Evolutionary conservation across 2,113 vertebrate genomes (phyloP).

Genomic region (Tetrao urogallus): DNA sequence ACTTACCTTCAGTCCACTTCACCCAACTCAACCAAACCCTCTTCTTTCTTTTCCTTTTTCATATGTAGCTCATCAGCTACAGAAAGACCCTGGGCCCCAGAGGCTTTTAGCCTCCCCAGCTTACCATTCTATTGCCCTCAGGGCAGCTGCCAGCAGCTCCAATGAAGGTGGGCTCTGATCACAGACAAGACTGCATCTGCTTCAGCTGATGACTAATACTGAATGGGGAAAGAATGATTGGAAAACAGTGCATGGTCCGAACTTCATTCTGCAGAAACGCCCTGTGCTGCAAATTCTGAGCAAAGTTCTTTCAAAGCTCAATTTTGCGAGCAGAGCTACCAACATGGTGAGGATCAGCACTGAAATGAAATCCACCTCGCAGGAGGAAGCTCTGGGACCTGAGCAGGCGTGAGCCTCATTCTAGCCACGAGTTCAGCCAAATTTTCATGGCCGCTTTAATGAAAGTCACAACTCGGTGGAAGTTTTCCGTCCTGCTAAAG

Average conservation of each 20-base stretch:
- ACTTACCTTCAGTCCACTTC: background rate
- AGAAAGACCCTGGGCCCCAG: background rate
- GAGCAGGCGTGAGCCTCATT: accelerated
- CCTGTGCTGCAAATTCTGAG: accelerated
- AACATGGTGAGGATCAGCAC: accelerated
- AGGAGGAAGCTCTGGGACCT: background rate
- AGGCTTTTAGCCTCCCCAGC: background rate
- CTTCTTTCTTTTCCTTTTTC: background rate
- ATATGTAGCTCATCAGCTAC: accelerated
- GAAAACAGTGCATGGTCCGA: background rate
- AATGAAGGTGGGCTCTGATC: background rate
- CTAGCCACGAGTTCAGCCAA: background rate
- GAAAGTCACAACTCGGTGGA: accelerated
- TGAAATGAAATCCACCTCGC: background rate
- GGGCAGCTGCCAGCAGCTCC: background rate
- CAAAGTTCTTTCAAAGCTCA: background rate
- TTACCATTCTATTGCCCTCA: background rate
- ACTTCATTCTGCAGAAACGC: background rate
- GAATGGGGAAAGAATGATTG: background rate
- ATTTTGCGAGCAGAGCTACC: accelerated
- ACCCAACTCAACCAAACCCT: background rate
- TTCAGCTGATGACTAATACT: background rate
- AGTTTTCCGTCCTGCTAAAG: accelerated
- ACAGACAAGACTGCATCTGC: background rate
- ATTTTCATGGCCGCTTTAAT: accelerated